Conservation (phyloP, 1,140 invertebrate genomes). For the Leptestheria dahalacensis region DNA sequence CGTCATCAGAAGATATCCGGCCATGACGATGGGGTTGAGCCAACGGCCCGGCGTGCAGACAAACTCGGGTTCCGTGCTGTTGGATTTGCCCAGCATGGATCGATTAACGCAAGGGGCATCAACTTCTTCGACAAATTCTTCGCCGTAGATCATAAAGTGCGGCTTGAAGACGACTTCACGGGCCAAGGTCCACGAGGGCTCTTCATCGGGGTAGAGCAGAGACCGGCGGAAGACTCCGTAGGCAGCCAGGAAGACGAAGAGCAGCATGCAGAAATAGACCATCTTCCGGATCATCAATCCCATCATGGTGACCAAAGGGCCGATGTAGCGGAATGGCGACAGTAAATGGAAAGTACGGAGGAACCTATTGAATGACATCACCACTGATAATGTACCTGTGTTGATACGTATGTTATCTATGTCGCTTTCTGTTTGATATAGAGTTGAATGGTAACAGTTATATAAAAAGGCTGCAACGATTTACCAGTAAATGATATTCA, state of each 20-base stretch:
- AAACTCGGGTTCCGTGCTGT: constrained; percentile 18
- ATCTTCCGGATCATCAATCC: constrained; percentile 37
- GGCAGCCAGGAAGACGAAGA: constrained; percentile 39
- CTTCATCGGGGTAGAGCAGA: constrained; percentile 38
- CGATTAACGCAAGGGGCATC: constrained; percentile 39
- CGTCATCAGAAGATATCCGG: constrained; percentile 39
- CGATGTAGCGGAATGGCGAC: constrained; percentile 35
- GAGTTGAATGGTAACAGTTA: background rate
- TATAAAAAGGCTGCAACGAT: too few species aligned
- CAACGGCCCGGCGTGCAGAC: constrained; percentile 36
- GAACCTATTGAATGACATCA: background rate
- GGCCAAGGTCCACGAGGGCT: constrained; percentile 33
- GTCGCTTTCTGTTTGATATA: background rate
- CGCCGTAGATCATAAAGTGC: constrained; percentile 49
- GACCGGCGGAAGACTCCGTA: constrained; percentile 42
- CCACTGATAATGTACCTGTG: constrained; percentile 61
- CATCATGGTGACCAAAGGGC: constrained; percentile 41
- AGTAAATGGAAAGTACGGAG: constrained; percentile 37
- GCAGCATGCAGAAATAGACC: constrained; percentile 38
- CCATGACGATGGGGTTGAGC: constrained; percentile 41
- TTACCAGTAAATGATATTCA: constrained; percentile 91
- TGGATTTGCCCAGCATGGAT: background rate
- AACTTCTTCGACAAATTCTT: constrained; percentile 41
- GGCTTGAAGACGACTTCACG: constrained; percentile 36
- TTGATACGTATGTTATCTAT: background rate